Conservation (phyloP, 2,113 vertebrate genomes). For the Stictonetta naevosa region DNA sequence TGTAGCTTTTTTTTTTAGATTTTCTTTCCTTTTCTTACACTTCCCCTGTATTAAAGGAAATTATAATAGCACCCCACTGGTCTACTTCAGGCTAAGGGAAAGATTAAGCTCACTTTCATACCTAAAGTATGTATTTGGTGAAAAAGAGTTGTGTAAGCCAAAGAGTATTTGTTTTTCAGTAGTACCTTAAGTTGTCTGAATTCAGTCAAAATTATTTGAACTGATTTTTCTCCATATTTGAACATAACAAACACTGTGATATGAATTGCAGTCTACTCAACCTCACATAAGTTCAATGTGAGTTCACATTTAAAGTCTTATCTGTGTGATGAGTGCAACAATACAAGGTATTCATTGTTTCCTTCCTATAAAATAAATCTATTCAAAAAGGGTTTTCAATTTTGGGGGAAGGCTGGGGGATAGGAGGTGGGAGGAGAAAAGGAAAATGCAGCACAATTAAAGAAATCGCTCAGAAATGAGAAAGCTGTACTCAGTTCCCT, state of each 20-base stretch:
- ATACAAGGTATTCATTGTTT: not conserved
- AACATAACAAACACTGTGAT: not conserved
- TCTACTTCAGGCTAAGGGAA: not conserved
- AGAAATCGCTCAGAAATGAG: not conserved
- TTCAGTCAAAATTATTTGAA: not conserved
- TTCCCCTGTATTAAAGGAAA: not conserved
- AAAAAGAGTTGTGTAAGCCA: not conserved
- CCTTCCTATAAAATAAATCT: not conserved
- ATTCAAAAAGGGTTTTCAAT: not conserved
- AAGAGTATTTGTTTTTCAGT: not conserved
- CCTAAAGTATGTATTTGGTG: not conserved
- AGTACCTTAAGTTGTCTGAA: not conserved
- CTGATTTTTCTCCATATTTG: not conserved
- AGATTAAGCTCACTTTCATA: not conserved
- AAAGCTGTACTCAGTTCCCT: not conserved
- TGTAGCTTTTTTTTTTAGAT: not conserved
- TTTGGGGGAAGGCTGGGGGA: not conserved
- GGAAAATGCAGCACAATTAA: not conserved
- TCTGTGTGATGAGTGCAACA: not conserved
- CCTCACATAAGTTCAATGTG: not conserved
- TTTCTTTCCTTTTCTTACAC: not conserved
- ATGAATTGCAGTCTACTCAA: not conserved
- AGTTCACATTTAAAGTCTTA: not conserved
- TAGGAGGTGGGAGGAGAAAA: not conserved
- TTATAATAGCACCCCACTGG: not conserved